phyloP scores from a whole-genome alignment of 2,113 vertebrate species.

The Taxidea taxus region DNA sequence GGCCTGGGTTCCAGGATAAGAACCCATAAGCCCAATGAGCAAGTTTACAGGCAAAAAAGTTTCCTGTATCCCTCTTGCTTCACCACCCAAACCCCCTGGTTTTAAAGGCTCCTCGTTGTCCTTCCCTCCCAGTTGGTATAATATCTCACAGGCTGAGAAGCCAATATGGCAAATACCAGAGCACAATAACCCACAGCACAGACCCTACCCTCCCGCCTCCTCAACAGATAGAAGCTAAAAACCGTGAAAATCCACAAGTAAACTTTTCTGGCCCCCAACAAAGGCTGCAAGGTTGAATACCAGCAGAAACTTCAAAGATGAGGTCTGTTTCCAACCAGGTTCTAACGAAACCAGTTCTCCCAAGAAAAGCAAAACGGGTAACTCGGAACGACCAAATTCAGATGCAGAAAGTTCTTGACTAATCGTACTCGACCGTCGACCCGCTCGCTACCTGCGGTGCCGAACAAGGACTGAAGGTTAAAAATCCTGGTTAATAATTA shows the following conservation, averaged over 20 bases:
- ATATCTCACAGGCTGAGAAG: background rate
- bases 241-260: conserved; percentile 62
- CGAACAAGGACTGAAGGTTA: background rate
- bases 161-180: conserved; percentile 41
- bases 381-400: conserved; percentile 46
- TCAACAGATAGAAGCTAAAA: conserved; percentile 39
- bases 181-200: conserved; percentile 17
- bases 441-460: background rate
- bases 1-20: background rate
- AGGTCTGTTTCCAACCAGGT: conserved; percentile 60
- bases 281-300: conserved; percentile 36
- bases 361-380: conserved; percentile 54
- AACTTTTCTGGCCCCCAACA: conserved; percentile 70
- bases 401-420: background rate
- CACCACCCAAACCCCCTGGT: background rate
- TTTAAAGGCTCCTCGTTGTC: background rate
- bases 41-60: background rate
- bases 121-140: background rate
- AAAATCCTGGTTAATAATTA: conserved; percentile 48
- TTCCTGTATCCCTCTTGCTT: background rate
- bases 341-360: conserved; percentile 61
- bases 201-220: conserved; percentile 56
- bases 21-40: background rate
- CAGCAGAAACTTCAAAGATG: conserved; percentile 57
- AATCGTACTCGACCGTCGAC: background rate